Base-by-base conservation (phyloP, 1,140 invertebrate species). In the Tetragonula clypearis region DNA sequence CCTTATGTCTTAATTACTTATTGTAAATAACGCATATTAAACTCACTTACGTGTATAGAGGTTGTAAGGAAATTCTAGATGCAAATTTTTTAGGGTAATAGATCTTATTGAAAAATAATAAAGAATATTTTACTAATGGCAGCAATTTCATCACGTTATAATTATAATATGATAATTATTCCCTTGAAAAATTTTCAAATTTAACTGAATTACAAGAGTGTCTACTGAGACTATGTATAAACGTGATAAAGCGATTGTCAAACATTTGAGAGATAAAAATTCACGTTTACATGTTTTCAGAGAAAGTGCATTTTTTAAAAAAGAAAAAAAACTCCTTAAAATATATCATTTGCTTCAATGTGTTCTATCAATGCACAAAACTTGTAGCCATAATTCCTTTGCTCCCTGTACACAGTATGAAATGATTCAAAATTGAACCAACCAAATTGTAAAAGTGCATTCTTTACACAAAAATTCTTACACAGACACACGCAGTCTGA, bases 11-110 rank as follows among this genome's bases (percentile, higher is more conserved):
- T 15, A 26, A 69, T 72, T 79, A 69, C 30, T 68, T 72, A 30
- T 12, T 80, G 55, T 80, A 80, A 71, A 80, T 80, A 80, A 80
- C 26, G 68, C 66, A 23, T 58, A 71, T 58, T 58, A 23, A 23
- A 30, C 60, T 71, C 23, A 72, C 30, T 58, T 56, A 56, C 15
- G 19, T 15, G 53, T 80, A 80, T 58, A 71, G 55, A 60, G 53
- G 4, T 55, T 55, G 53, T 35, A 72, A 80, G 21, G 49, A 56
- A 71, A 56, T 55, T 58, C 12, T 71, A 14, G 17, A 55, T 80
- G 26, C 30, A 41, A 58, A 71, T 58, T 77, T 58, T 71, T 58
- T n/a, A 41, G 49, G 35, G 23, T 56, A 53, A 69, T 79, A 55
- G 78, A 56, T 56, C 55, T 56, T 56, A 23, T 69, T 79, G 66